Evolutionary conservation across 2,113 vertebrate genomes (phyloP), one percentile per base, ranked within the genome.

Genomic region (Salvelinus sp.): DNA sequence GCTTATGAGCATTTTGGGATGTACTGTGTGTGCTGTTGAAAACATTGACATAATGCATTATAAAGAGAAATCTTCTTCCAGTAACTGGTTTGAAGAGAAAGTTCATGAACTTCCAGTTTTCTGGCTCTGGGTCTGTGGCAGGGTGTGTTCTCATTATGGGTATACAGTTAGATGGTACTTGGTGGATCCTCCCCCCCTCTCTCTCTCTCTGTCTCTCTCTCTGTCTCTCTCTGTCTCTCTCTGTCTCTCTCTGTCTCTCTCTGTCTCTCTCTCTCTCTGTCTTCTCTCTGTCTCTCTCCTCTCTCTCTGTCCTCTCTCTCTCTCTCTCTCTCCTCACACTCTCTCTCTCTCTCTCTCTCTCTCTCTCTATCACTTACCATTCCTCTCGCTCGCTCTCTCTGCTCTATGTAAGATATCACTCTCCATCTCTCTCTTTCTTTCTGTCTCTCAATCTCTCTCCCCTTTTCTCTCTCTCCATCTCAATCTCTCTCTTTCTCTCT

Each of bases 91-190:
- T 77, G 79, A 86, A 85, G 82, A 90, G 79, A 88, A 89, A 90
- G 88, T 54, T 90, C 87, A 74, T 87, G 88, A 92, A 92, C 88
- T 88, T 88, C 84, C 80, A 79, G 84, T 88, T 83, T 88, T 88
- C 85, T 87, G 79, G 73, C 85, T 76, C 76, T 54, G 50, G 50
- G 50, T 18, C 14, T 54, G 50, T 54, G 50, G 16, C 90, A 91
- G 88, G 87, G 89, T 90, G 87, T 91, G 87, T 91, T 92, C 90
- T 90, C 88, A 88, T 90, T 91, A 91, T 67, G 79, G 88, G 86
- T 83, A 38, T 81, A 87, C 78, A 89, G 69, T 78, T 65, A 58
- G 82, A 83, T 83, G 87, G 71, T 72, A 80, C 86, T 89, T 81
- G 77, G 10, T 81, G 80, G 85, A 79, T 4, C 89, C 86, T 85